Evolutionary conservation across 1,140 invertebrate genomes (phyloP), one percentile per base, ranked within the genome.

Genomic region (Coenobita brevimanus): DNA sequence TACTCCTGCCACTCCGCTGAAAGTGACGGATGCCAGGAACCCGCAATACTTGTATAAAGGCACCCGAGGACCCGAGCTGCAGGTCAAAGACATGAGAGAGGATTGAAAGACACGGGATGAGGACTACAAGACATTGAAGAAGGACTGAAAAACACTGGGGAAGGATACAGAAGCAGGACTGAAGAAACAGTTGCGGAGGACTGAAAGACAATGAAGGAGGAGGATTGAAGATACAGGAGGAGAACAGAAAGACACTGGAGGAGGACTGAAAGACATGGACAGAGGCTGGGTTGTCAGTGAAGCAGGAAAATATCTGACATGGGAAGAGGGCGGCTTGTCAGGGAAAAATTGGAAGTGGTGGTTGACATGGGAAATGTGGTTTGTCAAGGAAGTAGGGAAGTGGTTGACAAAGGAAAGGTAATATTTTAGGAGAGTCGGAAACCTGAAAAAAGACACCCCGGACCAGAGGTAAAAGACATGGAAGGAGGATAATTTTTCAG

Each of bases 31-130:
- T 15, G 82, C 82, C 3, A 57, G 69, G 46, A 83, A 83, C 17
- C 82, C 82, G n/a, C 82, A 73, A 50, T 57, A 75, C 38, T 75
- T 83, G 17, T 83, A 82, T 0, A 69, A 69, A 27, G 46, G 67
- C 6, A 33, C 24, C 0, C 30, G 30, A 0, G 50, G 67, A 1
- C 82, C 82, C 8, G 62, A 71, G 62, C 62, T 82, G 62, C 17
- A n/a, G 2, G 17, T n/a, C 17, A 43, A 69, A 30, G 30, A 43
- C 30, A 57, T 21, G n/a, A 15, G 43, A n/a, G 43, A 43, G 6
- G 10, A 64, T 21, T 41, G 78, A 36, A 50, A 13, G 41, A 78
- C 27, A 50, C 10, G n/a, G n/a, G n/a, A n/a, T n/a, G n/a, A n/a
- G n/a, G n/a, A n/a, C n/a, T n/a, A n/a, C n/a, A n/a, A n/a, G n/a